A percentile compares a stretch with the other conserved stretches of the same genome.
These are phyloP conservation scores for Machimus atricapillus DNA, from an alignment of 2,888 invertebrate species.

Conservation along the genomic window DNA sequence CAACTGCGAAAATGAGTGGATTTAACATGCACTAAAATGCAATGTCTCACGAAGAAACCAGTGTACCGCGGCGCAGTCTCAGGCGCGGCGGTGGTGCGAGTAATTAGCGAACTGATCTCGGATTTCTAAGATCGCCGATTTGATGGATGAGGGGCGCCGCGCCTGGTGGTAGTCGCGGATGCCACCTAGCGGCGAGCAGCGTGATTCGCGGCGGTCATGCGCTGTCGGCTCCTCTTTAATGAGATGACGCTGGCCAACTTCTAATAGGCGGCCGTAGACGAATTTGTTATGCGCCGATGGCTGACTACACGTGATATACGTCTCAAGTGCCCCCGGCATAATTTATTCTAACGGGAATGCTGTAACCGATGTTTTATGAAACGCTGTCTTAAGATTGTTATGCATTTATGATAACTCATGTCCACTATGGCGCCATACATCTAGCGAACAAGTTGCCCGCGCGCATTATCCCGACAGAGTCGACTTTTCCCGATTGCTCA, in stretches of 20 bases:
- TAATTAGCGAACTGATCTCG: slow-evolving; percentile 2
- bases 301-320: slow-evolving; percentile 31
- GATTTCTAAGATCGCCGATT: background rate
- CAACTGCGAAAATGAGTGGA: background rate
- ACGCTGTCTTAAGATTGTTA: slow-evolving; percentile 32
- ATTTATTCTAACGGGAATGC: slow-evolving; percentile 39
- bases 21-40: background rate
- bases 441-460: background rate
- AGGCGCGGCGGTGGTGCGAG: background rate
- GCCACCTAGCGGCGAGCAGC: slow-evolving; percentile 6
- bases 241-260: slow-evolving; percentile 17
- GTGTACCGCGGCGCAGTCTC: background rate
- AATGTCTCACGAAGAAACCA: background rate
- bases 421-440: slow-evolving; percentile 32
- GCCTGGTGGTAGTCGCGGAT: background rate
- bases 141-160: background rate
- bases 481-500: background rate
- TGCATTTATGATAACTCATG: slow-evolving; percentile 41
- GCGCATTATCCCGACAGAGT: background rate
- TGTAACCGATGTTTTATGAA: slow-evolving; percentile 37
- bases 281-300: slow-evolving; percentile 30
- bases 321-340: slow-evolving; percentile 5
- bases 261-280: slow-evolving; percentile 19
- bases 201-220: background rate
- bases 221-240: slow-evolving; percentile 11